Conservation (phyloP, 2,888 invertebrate species). For the Cylindroiulus punctatus region DNA sequence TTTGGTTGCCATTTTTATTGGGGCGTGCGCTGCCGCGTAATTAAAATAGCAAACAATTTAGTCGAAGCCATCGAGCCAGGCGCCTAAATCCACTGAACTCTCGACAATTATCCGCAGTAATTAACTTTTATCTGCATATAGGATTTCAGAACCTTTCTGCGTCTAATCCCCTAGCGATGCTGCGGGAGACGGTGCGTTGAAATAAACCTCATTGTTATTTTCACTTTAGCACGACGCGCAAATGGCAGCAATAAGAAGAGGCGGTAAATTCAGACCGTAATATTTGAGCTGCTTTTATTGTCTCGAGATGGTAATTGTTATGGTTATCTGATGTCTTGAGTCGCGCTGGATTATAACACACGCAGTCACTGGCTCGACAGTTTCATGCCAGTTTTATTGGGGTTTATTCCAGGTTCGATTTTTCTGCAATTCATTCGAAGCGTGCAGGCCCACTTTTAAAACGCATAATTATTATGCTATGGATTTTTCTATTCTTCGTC, state of each 20-base stretch:
- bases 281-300: constrained; percentile 12
- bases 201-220: constrained; percentile 27
- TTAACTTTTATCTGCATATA: constrained; percentile 47
- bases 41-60: constrained; percentile 37
- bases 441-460: background rate
- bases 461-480: constrained; percentile 13
- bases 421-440: constrained; percentile 7
- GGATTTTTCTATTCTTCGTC: constrained; percentile 19
- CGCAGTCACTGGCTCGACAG: background rate
- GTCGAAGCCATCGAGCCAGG: constrained; percentile 22
- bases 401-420: background rate
- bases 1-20: background rate
- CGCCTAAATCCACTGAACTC: constrained; percentile 14
- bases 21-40: background rate
- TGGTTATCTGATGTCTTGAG: constrained; percentile 37
- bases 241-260: background rate
- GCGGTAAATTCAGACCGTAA: background rate
- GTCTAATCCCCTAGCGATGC: constrained; percentile 2
- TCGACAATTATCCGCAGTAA: constrained; percentile 43
- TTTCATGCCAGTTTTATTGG: background rate
- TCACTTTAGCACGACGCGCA: constrained; percentile 2
- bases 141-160: constrained; percentile 37
- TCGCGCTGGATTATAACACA: background rate
- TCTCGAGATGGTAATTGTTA: constrained; percentile 20
- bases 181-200: background rate